Conservation (phyloP, 2,113 vertebrate species). For the Excalfactoria chinensis region DNA sequence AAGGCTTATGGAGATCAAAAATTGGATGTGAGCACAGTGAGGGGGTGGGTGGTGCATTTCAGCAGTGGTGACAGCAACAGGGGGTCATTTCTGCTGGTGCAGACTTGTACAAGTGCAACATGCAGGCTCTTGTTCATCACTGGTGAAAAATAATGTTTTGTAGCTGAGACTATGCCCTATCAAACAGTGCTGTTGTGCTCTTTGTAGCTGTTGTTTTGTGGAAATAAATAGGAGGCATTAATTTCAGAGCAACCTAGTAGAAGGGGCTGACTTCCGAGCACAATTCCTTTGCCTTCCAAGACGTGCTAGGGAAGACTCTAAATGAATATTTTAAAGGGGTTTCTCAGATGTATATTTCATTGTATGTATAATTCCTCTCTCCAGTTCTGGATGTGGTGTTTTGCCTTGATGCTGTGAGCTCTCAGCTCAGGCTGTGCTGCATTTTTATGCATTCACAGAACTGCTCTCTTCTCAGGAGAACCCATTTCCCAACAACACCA, state of each 20-base stretch:
- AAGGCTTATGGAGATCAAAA: too few species aligned
- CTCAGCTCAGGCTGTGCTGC: rapidly evolving
- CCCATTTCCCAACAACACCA: conserved; percentile 29
- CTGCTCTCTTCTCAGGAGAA: conserved; percentile 1
- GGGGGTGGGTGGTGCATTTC: too few species aligned
- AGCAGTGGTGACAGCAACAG: too few species aligned
- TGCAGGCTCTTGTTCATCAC: too few species aligned
- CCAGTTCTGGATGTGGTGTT: not conserved
- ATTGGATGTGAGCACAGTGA: too few species aligned
- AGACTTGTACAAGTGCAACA: too few species aligned
- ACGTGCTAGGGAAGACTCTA: not conserved
- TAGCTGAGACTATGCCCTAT: too few species aligned
- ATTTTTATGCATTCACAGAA: not conserved
- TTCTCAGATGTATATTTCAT: conserved; percentile 31
- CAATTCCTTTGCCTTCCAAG: not conserved
- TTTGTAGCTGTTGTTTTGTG: too few species aligned
- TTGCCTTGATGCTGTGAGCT: not conserved
- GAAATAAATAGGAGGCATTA: too few species aligned
- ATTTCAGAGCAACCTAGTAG: not conserved
- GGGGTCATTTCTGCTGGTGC: too few species aligned
- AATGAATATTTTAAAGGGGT: not conserved
- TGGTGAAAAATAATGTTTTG: too few species aligned
- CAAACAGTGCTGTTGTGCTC: too few species aligned
- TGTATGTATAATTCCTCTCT: not conserved
- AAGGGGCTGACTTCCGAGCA: not conserved